These are phyloP conservation scores for Sus cebifrons DNA, from an alignment of 2,797 vertebrate species.

Conservation along the genomic window DNA sequence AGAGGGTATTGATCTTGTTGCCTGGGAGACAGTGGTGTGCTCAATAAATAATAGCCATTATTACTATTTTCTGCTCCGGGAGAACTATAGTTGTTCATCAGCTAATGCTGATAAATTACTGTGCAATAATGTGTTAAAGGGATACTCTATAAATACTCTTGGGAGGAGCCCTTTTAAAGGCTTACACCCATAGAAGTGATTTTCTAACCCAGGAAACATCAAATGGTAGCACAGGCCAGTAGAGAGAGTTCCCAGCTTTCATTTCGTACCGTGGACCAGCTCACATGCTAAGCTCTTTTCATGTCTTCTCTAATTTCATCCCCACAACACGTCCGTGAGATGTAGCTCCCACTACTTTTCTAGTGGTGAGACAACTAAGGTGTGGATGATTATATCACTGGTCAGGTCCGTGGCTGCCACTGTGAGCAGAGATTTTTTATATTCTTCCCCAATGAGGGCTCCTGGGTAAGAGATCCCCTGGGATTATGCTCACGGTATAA, in stretches of 20 bases:
- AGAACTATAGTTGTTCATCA: background rate
- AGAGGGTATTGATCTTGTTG: background rate
- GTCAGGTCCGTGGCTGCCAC: background rate
- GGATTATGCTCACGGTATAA: background rate
- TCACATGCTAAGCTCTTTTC: background rate
- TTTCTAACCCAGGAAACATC: background rate
- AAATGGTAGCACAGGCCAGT: background rate
- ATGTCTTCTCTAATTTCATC: background rate
- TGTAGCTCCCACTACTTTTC: background rate
- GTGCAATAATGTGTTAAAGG: background rate
- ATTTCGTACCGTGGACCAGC: background rate
- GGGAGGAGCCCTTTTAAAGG: background rate
- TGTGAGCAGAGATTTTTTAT: background rate
- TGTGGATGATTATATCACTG: background rate
- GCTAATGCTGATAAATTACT: background rate
- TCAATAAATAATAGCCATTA: background rate
- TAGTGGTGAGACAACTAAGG: background rate
- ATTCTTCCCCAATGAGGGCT: background rate
- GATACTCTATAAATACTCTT: slow-evolving; percentile 8
- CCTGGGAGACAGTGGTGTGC: background rate
- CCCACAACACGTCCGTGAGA: background rate
- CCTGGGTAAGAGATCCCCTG: background rate
- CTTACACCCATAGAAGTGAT: background rate
- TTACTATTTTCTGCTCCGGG: slow-evolving; percentile 4
- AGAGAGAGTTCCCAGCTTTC: background rate